A percentile compares a stretch with the other conserved stretches of the same genome.
Evolutionary conservation across 2,797 vertebrate genomes (phyloP).

Genomic region (Harpagifer antarcticus): DNA sequence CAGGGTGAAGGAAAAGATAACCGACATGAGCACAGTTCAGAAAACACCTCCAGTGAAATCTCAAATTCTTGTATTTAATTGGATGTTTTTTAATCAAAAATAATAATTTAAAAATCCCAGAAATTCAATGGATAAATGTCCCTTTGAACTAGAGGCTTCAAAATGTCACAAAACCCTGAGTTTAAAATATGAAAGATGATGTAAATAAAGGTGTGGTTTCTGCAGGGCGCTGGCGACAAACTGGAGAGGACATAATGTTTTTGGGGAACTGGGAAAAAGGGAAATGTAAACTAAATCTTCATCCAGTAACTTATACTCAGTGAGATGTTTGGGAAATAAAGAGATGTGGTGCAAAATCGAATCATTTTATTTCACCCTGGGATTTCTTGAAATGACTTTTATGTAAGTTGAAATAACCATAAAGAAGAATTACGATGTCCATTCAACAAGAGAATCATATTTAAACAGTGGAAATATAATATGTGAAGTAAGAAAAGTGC

Average conservation of each 20-base stretch:
- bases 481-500: too few species aligned
- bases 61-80: too few species aligned
- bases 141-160: neutral
- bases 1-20: neutral
- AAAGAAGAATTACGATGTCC: too few species aligned
- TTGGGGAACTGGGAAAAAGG: slow-evolving; percentile 31
- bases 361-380: neutral
- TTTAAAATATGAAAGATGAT: neutral
- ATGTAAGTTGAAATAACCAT: too few species aligned
- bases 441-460: too few species aligned
- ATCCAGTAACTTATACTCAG: slow-evolving; percentile 2
- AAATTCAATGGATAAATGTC: neutral
- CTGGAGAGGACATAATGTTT: neutral
- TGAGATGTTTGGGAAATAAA: slow-evolving; percentile 62
- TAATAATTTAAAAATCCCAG: neutral
- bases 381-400: too few species aligned
- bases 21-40: neutral
- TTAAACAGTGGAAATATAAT: too few species aligned
- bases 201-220: slow-evolving; percentile 1
- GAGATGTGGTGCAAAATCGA: slow-evolving; percentile 25
- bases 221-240: slow-evolving; percentile 13
- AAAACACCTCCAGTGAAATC: neutral
- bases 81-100: neutral
- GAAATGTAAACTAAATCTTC: slow-evolving; percentile 23
- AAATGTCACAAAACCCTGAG: neutral